Base-by-base conservation (phyloP, 2,113 vertebrate species). In the Hyla sarda region DNA sequence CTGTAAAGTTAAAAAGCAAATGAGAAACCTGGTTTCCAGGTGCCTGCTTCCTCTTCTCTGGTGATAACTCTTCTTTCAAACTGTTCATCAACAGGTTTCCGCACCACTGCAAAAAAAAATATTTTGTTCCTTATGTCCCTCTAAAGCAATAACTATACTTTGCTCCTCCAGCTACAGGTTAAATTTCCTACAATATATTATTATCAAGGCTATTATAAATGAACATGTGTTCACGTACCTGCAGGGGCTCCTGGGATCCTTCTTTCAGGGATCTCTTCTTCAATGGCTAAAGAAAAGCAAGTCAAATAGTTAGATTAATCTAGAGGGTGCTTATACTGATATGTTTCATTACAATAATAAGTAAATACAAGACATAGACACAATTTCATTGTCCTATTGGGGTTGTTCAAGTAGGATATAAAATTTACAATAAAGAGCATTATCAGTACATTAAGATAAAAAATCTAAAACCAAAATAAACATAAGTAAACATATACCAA, bases 21-120 rank as follows among this genome's bases (percentile, higher is more conserved):
- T 12, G 17, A 60, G 12, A n/a, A 65, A 87, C 85, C 85, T 87
- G 71, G 65, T 52, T n/a, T 82, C 41, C 78, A 34, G 12, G 21
- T 73, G 25, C 37, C 37, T 32, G 93, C 86, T 89, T 91, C 91
- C 89, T 94, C 92, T 91, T 95, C 93, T 84, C 93, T 92, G 89
- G 89, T 12, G 72, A 87, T 90, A 88, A 92, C 88, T 67, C 90
- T 93, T 90, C 92, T 89, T 88, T 92, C 91, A 88, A 93, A 89
- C 91, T 94, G 94, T 92, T 96, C 94, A 73, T 94, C 93, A 0
- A 94, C 90, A 87, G 94, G 94, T 91, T 94, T 96, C 94, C 95
- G 95, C 48, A 91, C 87, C 90, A 95, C 95, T 93, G 93, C 30
- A 25, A 87, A 54, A 47, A n/a, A 65, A 45, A 62, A 17, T 3